These are phyloP conservation scores for Lysandra bellargus DNA, from an alignment of 2,888 invertebrate genomes.

Conservation along the genomic window DNA sequence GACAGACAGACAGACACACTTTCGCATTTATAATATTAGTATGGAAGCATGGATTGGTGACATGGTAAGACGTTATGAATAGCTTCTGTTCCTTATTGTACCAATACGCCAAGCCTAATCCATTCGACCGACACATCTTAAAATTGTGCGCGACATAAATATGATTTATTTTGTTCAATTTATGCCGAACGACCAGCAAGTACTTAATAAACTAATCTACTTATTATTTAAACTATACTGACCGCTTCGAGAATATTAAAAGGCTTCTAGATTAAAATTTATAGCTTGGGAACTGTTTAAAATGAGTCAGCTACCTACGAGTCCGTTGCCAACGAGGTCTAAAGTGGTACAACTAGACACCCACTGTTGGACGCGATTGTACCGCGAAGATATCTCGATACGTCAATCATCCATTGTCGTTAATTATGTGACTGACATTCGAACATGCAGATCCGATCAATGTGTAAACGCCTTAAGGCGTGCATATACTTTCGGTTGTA, in stretches of 20 bases:
- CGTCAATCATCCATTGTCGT: slow-evolving; percentile 65
- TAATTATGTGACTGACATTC: slow-evolving; percentile 59
- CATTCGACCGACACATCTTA: neutral
- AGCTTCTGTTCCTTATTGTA: neutral
- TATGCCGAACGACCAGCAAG: neutral
- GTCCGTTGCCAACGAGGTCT: slow-evolving; percentile 41
- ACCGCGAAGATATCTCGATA: slow-evolving; percentile 46
- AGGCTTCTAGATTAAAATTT: slow-evolving; percentile 53
- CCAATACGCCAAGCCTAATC: neutral
- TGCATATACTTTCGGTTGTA: neutral
- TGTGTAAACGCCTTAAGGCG: slow-evolving; percentile 26
- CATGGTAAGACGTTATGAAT: neutral
- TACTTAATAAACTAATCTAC: neutral
- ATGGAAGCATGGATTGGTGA: too few species aligned
- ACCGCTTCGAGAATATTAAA: slow-evolving; percentile 59
- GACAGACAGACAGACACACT: too few species aligned
- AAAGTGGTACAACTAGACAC: slow-evolving; percentile 44
- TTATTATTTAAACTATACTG: slow-evolving; percentile 22
- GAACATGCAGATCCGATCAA: slow-evolving; percentile 40
- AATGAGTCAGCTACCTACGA: slow-evolving; percentile 60
- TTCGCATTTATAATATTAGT: too few species aligned
- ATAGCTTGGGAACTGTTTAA: slow-evolving; percentile 50
- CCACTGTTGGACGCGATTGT: slow-evolving; percentile 45
- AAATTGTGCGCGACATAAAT: neutral
- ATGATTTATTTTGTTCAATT: neutral